Conservation (phyloP, 2,888 invertebrate species). For the Limnephilus lunatus region DNA sequence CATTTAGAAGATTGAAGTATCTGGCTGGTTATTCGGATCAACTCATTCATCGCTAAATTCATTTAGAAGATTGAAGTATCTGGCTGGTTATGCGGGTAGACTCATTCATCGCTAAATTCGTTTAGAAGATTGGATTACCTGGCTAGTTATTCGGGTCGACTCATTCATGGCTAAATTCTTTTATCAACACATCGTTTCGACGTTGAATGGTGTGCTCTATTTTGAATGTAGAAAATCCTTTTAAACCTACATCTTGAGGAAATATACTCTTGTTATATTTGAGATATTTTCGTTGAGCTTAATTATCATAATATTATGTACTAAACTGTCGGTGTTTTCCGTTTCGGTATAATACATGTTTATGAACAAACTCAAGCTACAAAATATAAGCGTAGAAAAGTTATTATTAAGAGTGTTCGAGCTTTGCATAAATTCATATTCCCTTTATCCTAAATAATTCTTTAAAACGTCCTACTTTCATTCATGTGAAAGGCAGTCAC, state of each 20-base stretch:
- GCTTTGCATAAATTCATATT: conserved; percentile 2
- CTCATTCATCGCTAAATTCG: no score
- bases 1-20: no score
- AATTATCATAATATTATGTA: background rate
- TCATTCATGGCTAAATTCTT: no score
- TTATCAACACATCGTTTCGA: no score
- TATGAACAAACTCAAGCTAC: conserved; percentile 4
- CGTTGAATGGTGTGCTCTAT: background rate
- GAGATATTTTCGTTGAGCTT: background rate
- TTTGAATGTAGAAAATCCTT: background rate
- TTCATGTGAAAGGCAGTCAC: background rate
- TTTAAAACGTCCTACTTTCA: background rate
- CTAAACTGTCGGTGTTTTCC: background rate
- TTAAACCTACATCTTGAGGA: background rate
- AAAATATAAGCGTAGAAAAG: background rate
- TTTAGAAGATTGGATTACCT: no score
- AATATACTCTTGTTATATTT: background rate
- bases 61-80: no score
- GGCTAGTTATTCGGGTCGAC: no score
- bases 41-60: no score
- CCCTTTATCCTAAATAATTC: background rate
- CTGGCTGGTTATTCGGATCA: no score
- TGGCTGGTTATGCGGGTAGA: no score
- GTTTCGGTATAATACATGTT: background rate
- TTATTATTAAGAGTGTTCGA: background rate